Evolutionary conservation across 2,888 invertebrate genomes (phyloP).

Genomic region (Andricus curvator): DNA sequence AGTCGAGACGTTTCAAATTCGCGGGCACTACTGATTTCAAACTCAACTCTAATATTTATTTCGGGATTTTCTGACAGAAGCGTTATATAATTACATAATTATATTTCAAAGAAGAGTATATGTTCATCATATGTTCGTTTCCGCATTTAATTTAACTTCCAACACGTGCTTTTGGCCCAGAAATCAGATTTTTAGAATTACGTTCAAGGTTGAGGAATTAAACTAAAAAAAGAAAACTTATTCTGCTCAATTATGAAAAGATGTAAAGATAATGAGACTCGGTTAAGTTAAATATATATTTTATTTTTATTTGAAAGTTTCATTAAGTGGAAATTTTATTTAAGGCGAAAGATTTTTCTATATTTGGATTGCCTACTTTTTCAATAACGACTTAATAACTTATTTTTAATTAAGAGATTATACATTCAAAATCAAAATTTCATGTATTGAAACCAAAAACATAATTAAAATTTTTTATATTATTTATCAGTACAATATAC

Average conservation of each 20-base stretch:
- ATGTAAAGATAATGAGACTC: background rate
- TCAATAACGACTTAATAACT: too few relatives aligned
- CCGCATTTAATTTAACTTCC: slow-evolving; percentile 9
- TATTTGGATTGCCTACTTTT: too few relatives aligned
- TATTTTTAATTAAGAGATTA: too few relatives aligned
- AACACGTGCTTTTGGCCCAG: slow-evolving; percentile 6
- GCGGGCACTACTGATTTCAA: slow-evolving; percentile 36
- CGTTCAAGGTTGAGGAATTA: background rate
- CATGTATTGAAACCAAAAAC: too few relatives aligned
- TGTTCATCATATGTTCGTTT: slow-evolving; percentile 4
- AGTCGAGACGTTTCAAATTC: background rate
- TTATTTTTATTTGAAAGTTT: background rate
- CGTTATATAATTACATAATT: slow-evolving; percentile 59
- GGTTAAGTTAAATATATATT: background rate
- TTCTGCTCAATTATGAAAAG: background rate
- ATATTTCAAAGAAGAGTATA: slow-evolving; percentile 40
- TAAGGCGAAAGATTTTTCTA: too few relatives aligned
- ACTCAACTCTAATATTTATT: slow-evolving; percentile 48
- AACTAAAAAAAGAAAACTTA: background rate
- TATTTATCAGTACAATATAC: too few relatives aligned
- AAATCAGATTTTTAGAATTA: background rate
- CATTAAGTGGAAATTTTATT: background rate
- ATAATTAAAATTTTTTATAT: too few relatives aligned
- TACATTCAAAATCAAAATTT: too few relatives aligned
- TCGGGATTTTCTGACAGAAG: slow-evolving; percentile 54